Percentiles rank a stretch among this genome's conserved stretches.
These are phyloP conservation scores for Heliconius nattereri DNA, from an alignment of 1,140 invertebrate genomes.

Conservation along the genomic window DNA sequence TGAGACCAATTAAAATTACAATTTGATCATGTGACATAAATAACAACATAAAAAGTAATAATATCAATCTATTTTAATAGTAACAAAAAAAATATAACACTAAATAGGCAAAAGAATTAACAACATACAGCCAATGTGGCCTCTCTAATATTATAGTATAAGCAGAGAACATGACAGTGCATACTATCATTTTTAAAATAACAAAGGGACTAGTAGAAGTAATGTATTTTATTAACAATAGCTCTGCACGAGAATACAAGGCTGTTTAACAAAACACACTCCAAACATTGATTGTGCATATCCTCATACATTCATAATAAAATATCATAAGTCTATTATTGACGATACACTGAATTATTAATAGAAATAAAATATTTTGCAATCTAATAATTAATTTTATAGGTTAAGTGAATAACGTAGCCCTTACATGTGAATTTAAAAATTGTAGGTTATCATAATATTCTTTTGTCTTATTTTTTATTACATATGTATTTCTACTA, in stretches of 20 bases:
- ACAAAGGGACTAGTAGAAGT: not conserved
- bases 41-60: not conserved
- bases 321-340: not conserved
- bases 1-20: not conserved
- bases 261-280: not conserved
- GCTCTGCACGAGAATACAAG: not conserved
- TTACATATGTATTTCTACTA: not conserved
- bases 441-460: not conserved
- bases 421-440: not conserved
- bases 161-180: constrained; percentile 6
- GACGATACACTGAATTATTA: not conserved
- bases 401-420: not conserved
- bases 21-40: not conserved
- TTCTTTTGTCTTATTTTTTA: not conserved
- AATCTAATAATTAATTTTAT: not conserved
- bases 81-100: not conserved
- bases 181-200: not conserved
- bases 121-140: not conserved
- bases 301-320: not conserved
- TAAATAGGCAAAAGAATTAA: not conserved
- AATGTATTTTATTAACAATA: not conserved
- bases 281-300: not conserved
- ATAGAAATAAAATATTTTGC: not conserved
- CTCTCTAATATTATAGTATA: not conserved
- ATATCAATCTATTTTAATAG: not conserved